A percentile compares a stretch with the other conserved stretches of the same genome.
phyloP scores from a whole-genome alignment of 2,888 invertebrate species.

The Drosophila falleni region DNA sequence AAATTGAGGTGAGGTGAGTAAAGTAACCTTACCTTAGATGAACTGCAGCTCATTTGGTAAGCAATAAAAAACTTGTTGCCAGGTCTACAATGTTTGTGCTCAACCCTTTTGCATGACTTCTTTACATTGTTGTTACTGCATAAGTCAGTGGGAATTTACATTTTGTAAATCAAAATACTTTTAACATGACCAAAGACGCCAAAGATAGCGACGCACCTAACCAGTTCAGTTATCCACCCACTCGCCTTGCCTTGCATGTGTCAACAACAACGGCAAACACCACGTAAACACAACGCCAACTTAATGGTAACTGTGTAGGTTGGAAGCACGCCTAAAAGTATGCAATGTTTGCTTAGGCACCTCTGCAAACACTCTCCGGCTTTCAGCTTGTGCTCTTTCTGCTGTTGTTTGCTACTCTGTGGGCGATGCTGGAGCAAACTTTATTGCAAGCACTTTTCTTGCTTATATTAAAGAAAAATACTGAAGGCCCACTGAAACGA shows the following conservation, averaged over 20 bases:
- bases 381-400: conserved; percentile 29
- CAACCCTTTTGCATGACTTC: conserved; percentile 38
- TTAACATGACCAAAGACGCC: conserved; percentile 42
- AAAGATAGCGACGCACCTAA: too few species aligned
- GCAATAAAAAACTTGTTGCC: conserved; percentile 76
- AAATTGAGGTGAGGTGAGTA: conserved; percentile 35
- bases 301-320: conserved; percentile 45
- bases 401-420: conserved; percentile 27
- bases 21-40: conserved; percentile 7
- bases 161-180: conserved; percentile 79
- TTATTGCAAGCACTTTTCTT: conserved; percentile 49
- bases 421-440: conserved; percentile 57
- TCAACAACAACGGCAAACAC: conserved; percentile 60
- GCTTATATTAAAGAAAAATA: conserved; percentile 33
- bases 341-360: conserved; percentile 73
- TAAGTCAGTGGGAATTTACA: conserved; percentile 69
- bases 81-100: conserved; percentile 61
- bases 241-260: conserved; percentile 52
- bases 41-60: conserved; percentile 72
- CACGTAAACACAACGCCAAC: conserved; percentile 50
- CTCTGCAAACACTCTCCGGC: conserved; percentile 51
- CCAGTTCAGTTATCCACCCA: not conserved
- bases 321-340: conserved; percentile 57
- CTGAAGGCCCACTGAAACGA: not conserved
- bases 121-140: conserved; percentile 54